Conservation (phyloP, 64 coral and sea anemone species). For the Stichodactyla mertensii region DNA sequence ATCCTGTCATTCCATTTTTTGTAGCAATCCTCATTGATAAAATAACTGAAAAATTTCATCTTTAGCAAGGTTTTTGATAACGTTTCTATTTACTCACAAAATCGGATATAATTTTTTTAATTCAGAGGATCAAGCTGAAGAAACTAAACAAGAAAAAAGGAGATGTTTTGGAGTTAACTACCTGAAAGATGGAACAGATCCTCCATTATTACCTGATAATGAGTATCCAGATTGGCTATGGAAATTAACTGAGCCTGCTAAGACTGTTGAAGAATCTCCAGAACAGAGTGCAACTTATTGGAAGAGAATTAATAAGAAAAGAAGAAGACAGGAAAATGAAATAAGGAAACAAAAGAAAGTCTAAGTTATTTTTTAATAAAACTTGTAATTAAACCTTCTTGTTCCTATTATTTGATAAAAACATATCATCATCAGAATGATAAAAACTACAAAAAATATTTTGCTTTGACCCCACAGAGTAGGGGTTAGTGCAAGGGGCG, state of each 20-base stretch:
- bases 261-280: constrained; percentile 14
- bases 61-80: too few species aligned
- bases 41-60: too few species aligned
- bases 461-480: too few species aligned
- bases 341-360: constrained; percentile 60
- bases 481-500: too few species aligned
- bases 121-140: not conserved
- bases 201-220: constrained; percentile 60
- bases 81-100: not conserved
- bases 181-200: constrained; percentile 72
- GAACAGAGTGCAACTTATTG: constrained; percentile 33
- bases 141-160: constrained; percentile 7
- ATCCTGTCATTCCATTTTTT: too few species aligned
- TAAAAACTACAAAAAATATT: too few species aligned
- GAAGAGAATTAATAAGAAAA: constrained; percentile 55
- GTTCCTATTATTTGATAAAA: not conserved
- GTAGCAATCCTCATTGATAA: too few species aligned
- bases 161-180: constrained; percentile 74
- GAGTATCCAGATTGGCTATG: constrained; percentile 87
- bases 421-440: too few species aligned
- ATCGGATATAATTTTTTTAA: not conserved
- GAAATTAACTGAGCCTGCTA: constrained; percentile 51
- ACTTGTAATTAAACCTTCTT: not conserved
- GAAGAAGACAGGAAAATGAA: constrained; percentile 78
- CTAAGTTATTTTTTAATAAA: not conserved